These are phyloP conservation scores for Columba janthina DNA, from an alignment of 2,113 vertebrate species.

Conservation along the genomic window DNA sequence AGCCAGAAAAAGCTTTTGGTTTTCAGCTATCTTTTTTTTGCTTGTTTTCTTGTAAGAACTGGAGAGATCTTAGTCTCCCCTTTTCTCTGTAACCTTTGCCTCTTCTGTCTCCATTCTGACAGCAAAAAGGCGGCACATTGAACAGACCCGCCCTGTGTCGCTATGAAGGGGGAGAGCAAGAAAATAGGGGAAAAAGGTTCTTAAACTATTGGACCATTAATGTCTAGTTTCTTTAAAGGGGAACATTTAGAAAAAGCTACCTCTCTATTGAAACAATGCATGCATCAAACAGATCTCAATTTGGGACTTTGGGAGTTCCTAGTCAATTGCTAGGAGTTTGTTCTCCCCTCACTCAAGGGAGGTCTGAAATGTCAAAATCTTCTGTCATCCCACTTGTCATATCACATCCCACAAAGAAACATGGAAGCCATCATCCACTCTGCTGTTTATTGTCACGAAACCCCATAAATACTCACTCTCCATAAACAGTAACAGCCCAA, in stretches of 20 bases:
- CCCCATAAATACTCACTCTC: slow-evolving; percentile 58
- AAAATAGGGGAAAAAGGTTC: neutral
- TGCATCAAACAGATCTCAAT: neutral
- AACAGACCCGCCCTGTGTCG: neutral
- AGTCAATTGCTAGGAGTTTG: neutral
- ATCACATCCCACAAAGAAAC: slow-evolving; percentile 46
- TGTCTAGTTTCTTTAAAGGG: neutral
- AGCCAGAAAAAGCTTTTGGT: neutral
- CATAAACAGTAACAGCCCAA: slow-evolving; percentile 71
- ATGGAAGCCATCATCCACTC: slow-evolving; percentile 31
- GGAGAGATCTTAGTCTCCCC: neutral
- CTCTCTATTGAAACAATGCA: neutral
- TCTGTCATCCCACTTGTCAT: slow-evolving; percentile 51
- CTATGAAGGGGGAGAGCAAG: neutral
- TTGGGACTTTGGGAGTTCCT: slow-evolving; percentile 27
- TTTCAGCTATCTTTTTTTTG: neutral
- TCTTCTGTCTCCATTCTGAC: neutral
- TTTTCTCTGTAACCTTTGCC: slow-evolving; percentile 1
- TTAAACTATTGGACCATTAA: neutral
- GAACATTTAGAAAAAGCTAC: neutral
- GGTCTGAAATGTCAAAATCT: slow-evolving; percentile 66
- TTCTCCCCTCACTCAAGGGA: slow-evolving; percentile 10
- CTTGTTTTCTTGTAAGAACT: neutral
- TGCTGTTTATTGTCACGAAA: slow-evolving; percentile 70
- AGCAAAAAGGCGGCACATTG: neutral